phyloP scores from a whole-genome alignment of 2,888 invertebrate genomes.

The Smittia sp. region DNA sequence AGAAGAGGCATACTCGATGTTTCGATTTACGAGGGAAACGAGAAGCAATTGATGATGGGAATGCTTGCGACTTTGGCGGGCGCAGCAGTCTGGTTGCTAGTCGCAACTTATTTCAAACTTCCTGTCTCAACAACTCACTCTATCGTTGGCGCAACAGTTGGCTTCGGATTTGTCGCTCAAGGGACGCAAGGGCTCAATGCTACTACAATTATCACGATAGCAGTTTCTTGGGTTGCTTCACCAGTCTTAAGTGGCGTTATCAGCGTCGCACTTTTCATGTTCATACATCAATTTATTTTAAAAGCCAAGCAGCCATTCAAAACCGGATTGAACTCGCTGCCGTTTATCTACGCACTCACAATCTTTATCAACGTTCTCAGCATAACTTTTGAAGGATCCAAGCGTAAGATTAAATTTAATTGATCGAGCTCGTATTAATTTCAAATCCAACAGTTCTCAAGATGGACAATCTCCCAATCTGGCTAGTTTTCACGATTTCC shows the following conservation, averaged over 20 bases:
- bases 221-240: conserved; percentile 90
- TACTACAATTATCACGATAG: conserved; percentile 49
- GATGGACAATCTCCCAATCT: conserved; percentile 21
- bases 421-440: too few relatives aligned
- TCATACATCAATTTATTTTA: conserved; percentile 73
- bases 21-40: conserved; percentile 70
- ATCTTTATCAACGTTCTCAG: conserved; percentile 84
- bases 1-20: conserved; percentile 89
- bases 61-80: conserved; percentile 82
- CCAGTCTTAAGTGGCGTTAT: conserved; percentile 84
- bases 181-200: conserved; percentile 65
- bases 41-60: conserved; percentile 80
- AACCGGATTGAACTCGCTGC: conserved; percentile 73
- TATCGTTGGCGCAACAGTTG: conserved; percentile 96
- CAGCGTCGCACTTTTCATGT: conserved; percentile 70
- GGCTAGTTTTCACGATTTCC: conserved; percentile 8
- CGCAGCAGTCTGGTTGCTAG: conserved; percentile 88
- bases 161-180: conserved; percentile 89
- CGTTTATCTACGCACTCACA: conserved; percentile 84
- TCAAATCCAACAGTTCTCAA: too few relatives aligned
- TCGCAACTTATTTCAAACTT: conserved; percentile 90
- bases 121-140: conserved; percentile 99
- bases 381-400: conserved; percentile 83
- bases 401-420: conserved; percentile 57
- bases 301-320: conserved; percentile 67